Base-by-base conservation (phyloP, 2,113 vertebrate genomes). In the Pipa parva region DNA sequence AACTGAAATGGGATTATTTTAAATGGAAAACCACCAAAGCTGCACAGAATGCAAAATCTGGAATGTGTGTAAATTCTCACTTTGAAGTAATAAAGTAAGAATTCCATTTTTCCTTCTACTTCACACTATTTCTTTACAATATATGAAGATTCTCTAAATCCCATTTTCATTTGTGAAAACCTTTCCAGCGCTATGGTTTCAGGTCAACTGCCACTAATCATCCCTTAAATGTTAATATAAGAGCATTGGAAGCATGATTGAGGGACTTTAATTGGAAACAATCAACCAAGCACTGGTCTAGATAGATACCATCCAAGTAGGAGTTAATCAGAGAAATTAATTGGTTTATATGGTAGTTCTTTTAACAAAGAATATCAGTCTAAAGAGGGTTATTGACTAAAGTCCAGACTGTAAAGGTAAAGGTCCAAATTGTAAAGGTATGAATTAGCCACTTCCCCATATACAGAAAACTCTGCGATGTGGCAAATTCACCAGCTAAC, bases 161-260 rank as follows among this genome's bases (percentile, higher is more conserved):
- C 28, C 27, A 57, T 57, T 57, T 33, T 57, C n/a, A 57, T 57
- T 57, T 31, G 18, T 33, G 18, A 33, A 31, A n/a, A 31, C 54
- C 28, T 33, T 21, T 21, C 11, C 29, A 57, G 29, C 29, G 20
- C 13, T 42, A 42, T 31, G 54, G 54, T 57, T 57, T n/a, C 28
- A 29, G 54, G 54, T 57, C 54, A 57, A 29, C 20, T 29, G 21
- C 54, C 29, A 57, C 29, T 57, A 57, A 57, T 57, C 33, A 57
- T 57, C 28, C 29, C 54, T 57, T 20, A 57, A 57, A 57, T 29
- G 33, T 31, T 31, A 20, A 57, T 57, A 20, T 31, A 20, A 31
- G 54, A 57, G 20, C 17, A 31, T 36, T 42, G 39, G n/a, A 57
- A 57, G 54, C 54, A 57, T 57, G 54, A 57, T 29, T 57, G 54